Base-by-base conservation (phyloP, 2,797 vertebrate species). In the Sebastolobus alascanus region DNA sequence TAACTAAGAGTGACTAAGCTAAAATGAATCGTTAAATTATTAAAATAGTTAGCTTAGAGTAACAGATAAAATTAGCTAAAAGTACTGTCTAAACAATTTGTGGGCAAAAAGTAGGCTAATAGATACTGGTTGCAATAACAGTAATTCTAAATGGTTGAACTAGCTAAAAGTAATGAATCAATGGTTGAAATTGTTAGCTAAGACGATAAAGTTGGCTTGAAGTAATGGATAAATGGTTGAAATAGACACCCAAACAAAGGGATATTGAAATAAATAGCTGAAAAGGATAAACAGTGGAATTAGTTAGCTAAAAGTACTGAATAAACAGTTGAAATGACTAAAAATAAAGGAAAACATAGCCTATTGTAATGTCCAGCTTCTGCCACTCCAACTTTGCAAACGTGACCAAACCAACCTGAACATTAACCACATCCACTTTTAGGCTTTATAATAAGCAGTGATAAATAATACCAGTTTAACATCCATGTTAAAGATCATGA, bases 1-100 rank as follows among this genome's bases (percentile, higher is more conserved):
- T 55, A 22, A 5, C 54, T 55, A 13, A 3, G 12, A 55, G n/a
- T 46, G 43, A 46, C 16, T 52, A 52, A 1, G 50, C 7, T 52
- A 0, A n/a, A 52, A n/a, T n/a, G 0, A 52, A 52, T 52, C 0
- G 20, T 9, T 52, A 52, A 20, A 40, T 68, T 20, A 46, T 18
- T 6, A 6, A 55, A 55, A 16, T 27, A 40, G 37, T 33, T 14
- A 0, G 9, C 8, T 7, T 20, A 33, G 8, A 10, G 18, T 61
- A 18, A 65, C 12, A 0, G 11, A 65, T 14, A 0, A 16, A 3
- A 43, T 40, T 20, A 8, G 1, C 1, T 46, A 33, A 73, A 40
- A 14, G 11, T 14, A 68, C 60, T 50, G n/a, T 7, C 50, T 54
- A 22, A n/a, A 46, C 43, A 0, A 46, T 1, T 46, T 46, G 43